phyloP scores from a whole-genome alignment of 2,888 invertebrate species.

The Athetis lepigone region DNA sequence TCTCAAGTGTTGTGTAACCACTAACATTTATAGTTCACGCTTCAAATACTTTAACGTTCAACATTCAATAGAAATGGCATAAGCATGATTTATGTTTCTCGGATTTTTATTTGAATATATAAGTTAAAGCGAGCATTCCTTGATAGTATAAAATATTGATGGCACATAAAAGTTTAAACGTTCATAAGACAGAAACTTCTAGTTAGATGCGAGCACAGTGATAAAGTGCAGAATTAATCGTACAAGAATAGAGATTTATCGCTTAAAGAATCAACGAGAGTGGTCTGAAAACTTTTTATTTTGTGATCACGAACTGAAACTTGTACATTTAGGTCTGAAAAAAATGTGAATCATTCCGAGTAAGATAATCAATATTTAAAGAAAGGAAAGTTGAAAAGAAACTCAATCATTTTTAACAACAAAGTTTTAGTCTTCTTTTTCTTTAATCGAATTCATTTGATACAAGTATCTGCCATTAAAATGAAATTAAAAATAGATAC shows the following conservation, averaged over 20 bases:
- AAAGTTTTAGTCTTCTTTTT: slow-evolving; percentile 70
- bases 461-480: slow-evolving; percentile 42
- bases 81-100: slow-evolving; percentile 14
- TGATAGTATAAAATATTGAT: slow-evolving; percentile 46
- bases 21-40: not conserved
- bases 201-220: slow-evolving; percentile 65
- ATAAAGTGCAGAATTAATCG: slow-evolving; percentile 74
- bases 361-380: slow-evolving; percentile 86
- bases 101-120: slow-evolving; percentile 11
- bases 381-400: slow-evolving; percentile 80
- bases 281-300: slow-evolving; percentile 84
- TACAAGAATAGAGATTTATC: slow-evolving; percentile 79
- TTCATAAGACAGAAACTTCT: slow-evolving; percentile 58
- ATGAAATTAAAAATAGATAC: slow-evolving; percentile 18
- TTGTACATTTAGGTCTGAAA: slow-evolving; percentile 87
- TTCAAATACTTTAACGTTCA: not conserved
- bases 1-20: slow-evolving; percentile 36
- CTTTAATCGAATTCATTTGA: slow-evolving; percentile 60
- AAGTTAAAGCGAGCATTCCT: slow-evolving; percentile 16
- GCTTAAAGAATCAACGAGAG: slow-evolving; percentile 82
- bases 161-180: slow-evolving; percentile 49
- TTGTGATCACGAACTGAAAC: slow-evolving; percentile 84
- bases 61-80: slow-evolving; percentile 1
- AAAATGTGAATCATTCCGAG: slow-evolving; percentile 85
- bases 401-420: slow-evolving; percentile 74